Conservation (phyloP, 1,140 invertebrate species). For the Drosophila nigrodunni region DNA sequence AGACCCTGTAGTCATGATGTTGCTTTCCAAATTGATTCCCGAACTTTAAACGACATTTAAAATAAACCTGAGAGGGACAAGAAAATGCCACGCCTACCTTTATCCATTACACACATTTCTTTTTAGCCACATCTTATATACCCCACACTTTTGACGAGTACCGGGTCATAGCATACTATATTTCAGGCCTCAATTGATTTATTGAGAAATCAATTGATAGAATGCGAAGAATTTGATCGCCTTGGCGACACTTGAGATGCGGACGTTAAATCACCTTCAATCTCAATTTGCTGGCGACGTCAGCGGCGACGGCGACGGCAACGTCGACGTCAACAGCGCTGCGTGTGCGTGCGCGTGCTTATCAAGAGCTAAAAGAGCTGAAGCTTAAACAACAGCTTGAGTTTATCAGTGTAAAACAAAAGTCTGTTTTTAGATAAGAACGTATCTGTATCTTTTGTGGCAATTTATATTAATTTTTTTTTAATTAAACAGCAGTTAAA, state of each 20-base stretch:
- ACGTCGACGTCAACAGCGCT: background rate
- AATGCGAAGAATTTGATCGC: constrained; percentile 51
- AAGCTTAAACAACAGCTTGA: background rate
- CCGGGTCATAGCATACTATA: background rate
- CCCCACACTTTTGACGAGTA: no score
- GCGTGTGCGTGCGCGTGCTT: constrained; percentile 28
- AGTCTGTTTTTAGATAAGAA: constrained; percentile 30
- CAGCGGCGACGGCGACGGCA: background rate
- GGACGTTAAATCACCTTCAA: constrained; percentile 64
- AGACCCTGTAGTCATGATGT: no score
- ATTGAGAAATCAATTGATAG: constrained; percentile 64
- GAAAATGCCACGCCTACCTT: no score
- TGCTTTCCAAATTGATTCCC: no score
- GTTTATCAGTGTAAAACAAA: constrained; percentile 33
- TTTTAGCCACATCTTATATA: no score
- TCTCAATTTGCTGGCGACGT: constrained; percentile 55
- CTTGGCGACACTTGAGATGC: constrained; percentile 62
- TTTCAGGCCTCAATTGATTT: constrained; percentile 66
- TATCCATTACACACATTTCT: no score
- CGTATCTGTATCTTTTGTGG: background rate
- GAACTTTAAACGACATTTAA: no score
- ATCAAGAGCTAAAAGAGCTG: constrained; percentile 18
- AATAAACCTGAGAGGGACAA: no score
- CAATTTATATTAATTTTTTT: no score
- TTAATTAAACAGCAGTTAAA: no score